Conservation (phyloP, 2,888 invertebrate species). For the Leptura quadrifasciata region DNA sequence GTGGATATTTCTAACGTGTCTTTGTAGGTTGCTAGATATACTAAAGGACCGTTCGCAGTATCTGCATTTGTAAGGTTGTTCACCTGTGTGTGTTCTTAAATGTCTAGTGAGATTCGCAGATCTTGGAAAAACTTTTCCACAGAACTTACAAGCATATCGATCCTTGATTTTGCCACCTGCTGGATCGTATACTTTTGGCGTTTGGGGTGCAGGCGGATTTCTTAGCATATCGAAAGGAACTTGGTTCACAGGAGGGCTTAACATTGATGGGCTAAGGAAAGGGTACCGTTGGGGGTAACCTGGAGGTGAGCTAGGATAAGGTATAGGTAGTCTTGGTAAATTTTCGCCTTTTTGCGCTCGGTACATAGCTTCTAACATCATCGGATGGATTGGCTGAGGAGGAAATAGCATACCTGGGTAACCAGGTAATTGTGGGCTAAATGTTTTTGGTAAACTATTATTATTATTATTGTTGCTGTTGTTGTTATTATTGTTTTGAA, state of each 20-base stretch:
- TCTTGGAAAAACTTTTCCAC: conserved; percentile 97
- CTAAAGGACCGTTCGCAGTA: conserved; percentile 99
- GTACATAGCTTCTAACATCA: conserved; percentile 84
- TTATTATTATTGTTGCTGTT: conserved; percentile 59
- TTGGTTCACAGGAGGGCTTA: conserved; percentile 72
- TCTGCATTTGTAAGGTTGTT: conserved; percentile 98
- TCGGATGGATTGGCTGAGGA: conserved; percentile 80
- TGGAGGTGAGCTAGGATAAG: conserved; percentile 75
- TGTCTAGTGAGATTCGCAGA: conserved; percentile 98
- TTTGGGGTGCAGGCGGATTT: conserved; percentile 68
- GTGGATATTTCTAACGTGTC: conserved; percentile 99
- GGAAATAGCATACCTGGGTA: conserved; percentile 77
- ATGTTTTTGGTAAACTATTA: conserved; percentile 63
- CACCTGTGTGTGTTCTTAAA: conserved; percentile 97
- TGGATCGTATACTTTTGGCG: conserved; percentile 73
- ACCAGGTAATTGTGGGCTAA: conserved; percentile 70
- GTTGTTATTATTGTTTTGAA: conserved; percentile 58
- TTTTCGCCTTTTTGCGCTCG: conserved; percentile 77
- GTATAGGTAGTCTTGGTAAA: conserved; percentile 78
- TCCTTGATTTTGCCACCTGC: conserved; percentile 85
- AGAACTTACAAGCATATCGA: conserved; percentile 97
- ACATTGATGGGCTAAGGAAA: conserved; percentile 73
- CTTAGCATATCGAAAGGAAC: conserved; percentile 79
- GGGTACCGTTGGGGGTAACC: conserved; percentile 73
- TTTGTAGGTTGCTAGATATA: conserved; percentile 98